Base-by-base conservation (phyloP, 2,797 vertebrate species). In the Brotula barbata region DNA sequence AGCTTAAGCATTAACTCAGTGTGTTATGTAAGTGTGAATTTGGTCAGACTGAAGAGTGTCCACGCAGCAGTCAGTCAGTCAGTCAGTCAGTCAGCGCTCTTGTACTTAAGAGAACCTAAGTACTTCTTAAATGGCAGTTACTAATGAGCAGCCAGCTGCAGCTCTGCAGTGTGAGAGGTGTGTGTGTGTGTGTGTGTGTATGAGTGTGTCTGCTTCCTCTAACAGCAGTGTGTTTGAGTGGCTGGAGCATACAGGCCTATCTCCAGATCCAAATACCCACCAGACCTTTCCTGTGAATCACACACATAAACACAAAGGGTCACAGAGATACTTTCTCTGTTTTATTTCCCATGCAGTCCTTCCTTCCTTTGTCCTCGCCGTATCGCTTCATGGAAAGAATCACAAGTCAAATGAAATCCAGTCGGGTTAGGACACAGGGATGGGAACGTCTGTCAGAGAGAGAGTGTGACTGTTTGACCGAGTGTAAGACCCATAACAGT, bases 351-450 rank as follows among this genome's bases (percentile, higher is more conserved):
- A 61, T 69, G 56, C 70, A 48, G 64, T 79, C 60, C 62, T 82
- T 85, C 76, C 83, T 85, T 80, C 83, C 85, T 81, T 36, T 73
- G 81, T 78, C 81, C 78, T 65, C 23, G 46, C 51, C 19, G 25
- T 78, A 65, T 81, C 63, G 67, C 61, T 76, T 56, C 50, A 58
- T 75, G 83, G 83, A 88, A 86, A 87, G 69, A 85, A 76, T 77
- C 51, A 71, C 64, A 68, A 41, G 67, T 1, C 23, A 54, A 52
- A 14, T 58, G 54, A n/a, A 40, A 16, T 4, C 43, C 37, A 48
- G 23, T 21, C 36, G 0, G 21, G 58, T 22, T 57, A n/a, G 45
- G 39, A 52, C 19, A 41, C 4, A 8, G 25, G 25, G 25, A 8
- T 28, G 25, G 25, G 25, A 8, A 8, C 4, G 25, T 8, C 4